Conservation (phyloP, 2,888 invertebrate species). For the Agriopis marginaria region DNA sequence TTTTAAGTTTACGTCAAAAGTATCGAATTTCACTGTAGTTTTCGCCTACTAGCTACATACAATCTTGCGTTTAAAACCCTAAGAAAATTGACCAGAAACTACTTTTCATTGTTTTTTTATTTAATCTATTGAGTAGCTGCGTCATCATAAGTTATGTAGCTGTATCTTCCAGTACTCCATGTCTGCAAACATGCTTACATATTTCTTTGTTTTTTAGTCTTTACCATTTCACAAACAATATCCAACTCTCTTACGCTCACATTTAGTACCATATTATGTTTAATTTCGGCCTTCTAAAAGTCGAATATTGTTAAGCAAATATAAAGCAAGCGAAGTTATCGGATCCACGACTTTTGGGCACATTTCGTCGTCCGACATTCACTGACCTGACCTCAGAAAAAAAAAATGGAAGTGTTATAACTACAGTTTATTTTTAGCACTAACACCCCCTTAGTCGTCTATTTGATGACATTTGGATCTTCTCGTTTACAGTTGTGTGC, state of each 20-base stretch:
- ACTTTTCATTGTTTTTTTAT: too few species aligned
- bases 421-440: too few species aligned
- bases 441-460: too few species aligned
- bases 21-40: too few species aligned
- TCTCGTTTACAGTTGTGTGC: too few species aligned
- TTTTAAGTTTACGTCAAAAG: too few species aligned
- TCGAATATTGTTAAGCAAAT: conserved; percentile 68
- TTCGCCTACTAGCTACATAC: too few species aligned
- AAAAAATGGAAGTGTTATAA: too few species aligned
- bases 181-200: conserved; percentile 65
- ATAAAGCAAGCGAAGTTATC: conserved; percentile 66
- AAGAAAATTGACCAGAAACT: too few species aligned
- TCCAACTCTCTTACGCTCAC: conserved; percentile 8
- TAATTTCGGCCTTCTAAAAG: conserved; percentile 48
- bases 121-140: too few species aligned
- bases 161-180: conserved; percentile 32
- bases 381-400: conserved; percentile 54
- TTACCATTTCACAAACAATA: conserved; percentile 37
- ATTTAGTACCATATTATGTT: conserved; percentile 28
- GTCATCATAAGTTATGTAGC: not conserved
- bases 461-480: too few species aligned
- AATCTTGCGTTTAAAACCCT: too few species aligned
- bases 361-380: conserved; percentile 62
- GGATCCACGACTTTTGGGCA: conserved; percentile 74
- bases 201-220: conserved; percentile 65